Evolutionary conservation across 92 coral and sea anemone species (phyloP).

Genomic region (Actinostola sp.): DNA sequence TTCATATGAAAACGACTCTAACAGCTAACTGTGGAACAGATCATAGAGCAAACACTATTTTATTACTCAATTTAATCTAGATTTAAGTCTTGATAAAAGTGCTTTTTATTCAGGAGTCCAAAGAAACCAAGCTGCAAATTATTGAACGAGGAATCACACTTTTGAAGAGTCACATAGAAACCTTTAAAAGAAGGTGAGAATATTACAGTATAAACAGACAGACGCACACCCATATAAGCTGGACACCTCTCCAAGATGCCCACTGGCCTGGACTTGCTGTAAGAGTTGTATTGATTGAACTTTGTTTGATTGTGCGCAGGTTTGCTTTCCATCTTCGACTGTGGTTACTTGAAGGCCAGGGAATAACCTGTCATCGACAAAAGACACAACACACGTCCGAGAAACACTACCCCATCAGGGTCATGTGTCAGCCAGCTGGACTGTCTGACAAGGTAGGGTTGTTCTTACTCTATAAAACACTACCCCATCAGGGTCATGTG

Average conservation of each 20-base stretch:
- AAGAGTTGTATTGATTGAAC: background rate
- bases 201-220: no score
- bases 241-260: no score
- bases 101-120: constrained; percentile 22
- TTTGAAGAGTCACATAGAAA: constrained; percentile 89
- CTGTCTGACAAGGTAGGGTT: constrained; percentile 87
- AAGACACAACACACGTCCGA: constrained; percentile 81
- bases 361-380: constrained; percentile 90
- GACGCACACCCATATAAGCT: no score
- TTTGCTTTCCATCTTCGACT: constrained; percentile 95
- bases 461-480: no score
- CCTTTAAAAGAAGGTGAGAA: constrained; percentile 83
- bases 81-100: background rate
- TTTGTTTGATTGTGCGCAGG: constrained; percentile 44
- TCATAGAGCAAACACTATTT: no score
- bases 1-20: no score
- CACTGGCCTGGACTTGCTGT: background rate
- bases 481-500: no score
- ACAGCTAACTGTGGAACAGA: no score
- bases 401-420: constrained; percentile 96
- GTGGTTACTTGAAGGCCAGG: constrained; percentile 91
- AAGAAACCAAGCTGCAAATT: constrained; percentile 81
- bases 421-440: constrained; percentile 98
- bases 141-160: constrained; percentile 92
- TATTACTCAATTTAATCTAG: no score